Conservation (phyloP, 2,888 invertebrate genomes). For the Dilophus febrilis region DNA sequence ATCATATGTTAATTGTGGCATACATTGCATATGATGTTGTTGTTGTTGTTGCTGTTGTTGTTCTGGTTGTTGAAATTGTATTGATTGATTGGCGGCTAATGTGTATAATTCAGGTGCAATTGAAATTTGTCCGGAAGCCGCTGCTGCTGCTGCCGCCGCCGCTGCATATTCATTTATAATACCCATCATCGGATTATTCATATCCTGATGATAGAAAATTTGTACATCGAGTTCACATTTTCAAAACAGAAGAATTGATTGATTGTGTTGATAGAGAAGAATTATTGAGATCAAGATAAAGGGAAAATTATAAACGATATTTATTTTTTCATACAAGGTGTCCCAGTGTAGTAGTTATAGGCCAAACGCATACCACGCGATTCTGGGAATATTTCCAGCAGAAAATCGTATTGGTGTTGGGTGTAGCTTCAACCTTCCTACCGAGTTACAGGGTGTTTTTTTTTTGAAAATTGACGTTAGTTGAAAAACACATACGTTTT, state of each 20-base stretch:
- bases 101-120: not conserved
- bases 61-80: not conserved
- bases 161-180: constrained; percentile 29
- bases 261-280: not conserved
- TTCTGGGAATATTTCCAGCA: no score
- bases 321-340: no score
- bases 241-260: not conserved
- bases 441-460: no score
- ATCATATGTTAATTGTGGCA: not conserved
- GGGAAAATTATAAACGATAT: no score
- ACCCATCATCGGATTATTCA: constrained; percentile 31
- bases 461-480: no score
- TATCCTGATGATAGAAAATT: constrained; percentile 15
- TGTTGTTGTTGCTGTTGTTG: not conserved
- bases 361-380: no score
- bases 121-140: constrained; percentile 5
- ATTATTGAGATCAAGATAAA: no score
- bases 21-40: not conserved
- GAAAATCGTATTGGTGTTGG: no score
- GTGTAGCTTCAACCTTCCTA: no score
- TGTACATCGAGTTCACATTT: not conserved
- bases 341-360: no score
- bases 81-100: not conserved
- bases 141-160: constrained; percentile 18
- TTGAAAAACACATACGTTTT: no score